These are phyloP conservation scores for Hypotaenidia okinawae DNA, from an alignment of 2,797 vertebrate genomes.

Conservation along the genomic window DNA sequence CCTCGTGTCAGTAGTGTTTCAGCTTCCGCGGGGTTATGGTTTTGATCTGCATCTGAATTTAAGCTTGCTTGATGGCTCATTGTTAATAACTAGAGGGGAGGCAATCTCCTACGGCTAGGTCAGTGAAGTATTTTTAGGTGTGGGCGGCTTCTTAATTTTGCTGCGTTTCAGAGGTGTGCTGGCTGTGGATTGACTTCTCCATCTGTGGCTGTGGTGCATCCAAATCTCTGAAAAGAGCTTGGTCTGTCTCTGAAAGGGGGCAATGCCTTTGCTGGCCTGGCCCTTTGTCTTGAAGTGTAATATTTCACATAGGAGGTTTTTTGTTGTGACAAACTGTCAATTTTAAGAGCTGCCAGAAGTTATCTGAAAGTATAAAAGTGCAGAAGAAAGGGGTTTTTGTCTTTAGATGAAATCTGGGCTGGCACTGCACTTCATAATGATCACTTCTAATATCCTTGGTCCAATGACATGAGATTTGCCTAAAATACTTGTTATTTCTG, in stretches of 20 bases:
- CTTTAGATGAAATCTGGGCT: not conserved
- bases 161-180: not conserved
- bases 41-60: slow-evolving; percentile 2
- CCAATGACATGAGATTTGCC: not conserved
- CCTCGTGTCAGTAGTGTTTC: not conserved
- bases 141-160: not conserved
- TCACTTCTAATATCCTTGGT: not conserved
- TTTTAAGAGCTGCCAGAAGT: slow-evolving; percentile 8
- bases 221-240: not conserved
- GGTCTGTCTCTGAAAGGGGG: not conserved
- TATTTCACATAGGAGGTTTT: not conserved
- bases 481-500: not conserved
- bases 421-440: not conserved
- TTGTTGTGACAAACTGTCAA: not conserved
- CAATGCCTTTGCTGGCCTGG: not conserved
- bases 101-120: not conserved
- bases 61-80: not conserved
- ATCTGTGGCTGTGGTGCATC: not conserved
- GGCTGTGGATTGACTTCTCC: not conserved
- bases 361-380: not conserved
- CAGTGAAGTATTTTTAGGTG: not conserved
- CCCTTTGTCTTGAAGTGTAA: not conserved
- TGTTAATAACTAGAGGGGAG: slow-evolving; percentile 32
- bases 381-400: not conserved
- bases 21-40: not conserved